Percentiles rank a stretch among this genome's conserved stretches.
Conservation (phyloP, 2,113 vertebrate species). For the Dasyornis broadbenti region DNA sequence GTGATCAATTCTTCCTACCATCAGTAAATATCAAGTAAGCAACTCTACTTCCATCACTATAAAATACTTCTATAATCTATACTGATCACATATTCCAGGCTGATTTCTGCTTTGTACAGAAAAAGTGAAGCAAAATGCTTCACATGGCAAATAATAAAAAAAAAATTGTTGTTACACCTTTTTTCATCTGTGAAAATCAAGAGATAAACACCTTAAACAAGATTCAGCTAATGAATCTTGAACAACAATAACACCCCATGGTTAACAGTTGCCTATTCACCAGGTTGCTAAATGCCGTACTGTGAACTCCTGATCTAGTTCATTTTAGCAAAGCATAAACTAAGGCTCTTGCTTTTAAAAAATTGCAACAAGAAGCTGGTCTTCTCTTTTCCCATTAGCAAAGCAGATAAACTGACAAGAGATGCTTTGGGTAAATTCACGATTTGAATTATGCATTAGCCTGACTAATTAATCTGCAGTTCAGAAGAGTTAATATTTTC, state of each 20-base stretch:
- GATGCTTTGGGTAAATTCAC: background rate
- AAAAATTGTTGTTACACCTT: background rate
- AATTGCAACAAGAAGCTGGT: background rate
- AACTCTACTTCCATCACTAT: background rate
- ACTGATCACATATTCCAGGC: background rate
- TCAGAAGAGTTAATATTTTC: background rate
- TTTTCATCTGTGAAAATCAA: background rate
- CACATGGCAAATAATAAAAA: background rate
- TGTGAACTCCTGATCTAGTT: background rate
- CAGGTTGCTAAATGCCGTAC: background rate
- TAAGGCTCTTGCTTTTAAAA: background rate
- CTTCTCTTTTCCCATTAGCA: background rate
- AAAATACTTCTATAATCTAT: background rate
- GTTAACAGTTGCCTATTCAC: background rate
- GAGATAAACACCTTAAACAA: background rate
- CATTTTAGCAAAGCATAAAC: background rate
- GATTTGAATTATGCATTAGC: constrained; percentile 10
- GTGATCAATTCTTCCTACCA: background rate
- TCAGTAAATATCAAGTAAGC: background rate
- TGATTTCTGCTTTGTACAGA: background rate
- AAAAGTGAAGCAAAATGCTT: background rate
- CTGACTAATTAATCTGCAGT: background rate
- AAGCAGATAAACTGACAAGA: background rate
- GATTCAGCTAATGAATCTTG: background rate
- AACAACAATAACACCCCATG: background rate